Evolutionary conservation across 1,140 invertebrate genomes (phyloP).

Genomic region (Heliconius hermathena): DNA sequence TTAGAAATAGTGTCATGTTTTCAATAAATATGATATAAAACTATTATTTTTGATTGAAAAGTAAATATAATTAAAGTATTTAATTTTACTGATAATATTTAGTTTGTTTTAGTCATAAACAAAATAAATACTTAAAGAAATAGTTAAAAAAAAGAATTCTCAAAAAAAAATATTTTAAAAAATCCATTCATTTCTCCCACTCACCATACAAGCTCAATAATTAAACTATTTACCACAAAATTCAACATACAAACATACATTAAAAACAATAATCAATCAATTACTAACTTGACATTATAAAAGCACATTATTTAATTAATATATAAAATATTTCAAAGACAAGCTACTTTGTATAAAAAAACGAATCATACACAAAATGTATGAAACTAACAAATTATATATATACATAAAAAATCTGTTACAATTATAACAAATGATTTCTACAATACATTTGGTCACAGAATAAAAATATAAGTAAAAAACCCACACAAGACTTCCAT

Average conservation of each 20-base stretch:
- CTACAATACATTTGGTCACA: conserved; percentile 9
- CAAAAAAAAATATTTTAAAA: background rate
- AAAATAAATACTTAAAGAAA: background rate
- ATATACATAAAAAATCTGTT: conserved; percentile 12
- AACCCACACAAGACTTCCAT: background rate
- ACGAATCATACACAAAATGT: conserved; percentile 7
- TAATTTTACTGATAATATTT: background rate
- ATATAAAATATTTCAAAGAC: background rate
- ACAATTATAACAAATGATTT: conserved; percentile 6
- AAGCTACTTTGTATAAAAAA: conserved; percentile 1
- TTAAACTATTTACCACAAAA: background rate
- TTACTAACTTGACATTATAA: background rate
- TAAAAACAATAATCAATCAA: background rate
- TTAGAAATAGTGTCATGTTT: no score
- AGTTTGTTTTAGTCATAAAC: background rate
- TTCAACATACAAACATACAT: background rate
- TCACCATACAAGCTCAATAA: background rate
- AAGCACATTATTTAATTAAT: background rate
- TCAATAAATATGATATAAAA: no score
- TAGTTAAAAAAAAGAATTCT: background rate
- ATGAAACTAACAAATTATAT: conserved; percentile 11
- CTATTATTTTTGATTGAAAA: no score
- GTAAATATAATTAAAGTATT: background rate
- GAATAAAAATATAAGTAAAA: conserved; percentile 12
- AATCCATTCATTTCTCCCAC: background rate